Evolutionary conservation across 30 jellyfish, hydroid and myxozoan species (phyloP).

Genomic region (Hydractinia symbiolongicarpus): DNA sequence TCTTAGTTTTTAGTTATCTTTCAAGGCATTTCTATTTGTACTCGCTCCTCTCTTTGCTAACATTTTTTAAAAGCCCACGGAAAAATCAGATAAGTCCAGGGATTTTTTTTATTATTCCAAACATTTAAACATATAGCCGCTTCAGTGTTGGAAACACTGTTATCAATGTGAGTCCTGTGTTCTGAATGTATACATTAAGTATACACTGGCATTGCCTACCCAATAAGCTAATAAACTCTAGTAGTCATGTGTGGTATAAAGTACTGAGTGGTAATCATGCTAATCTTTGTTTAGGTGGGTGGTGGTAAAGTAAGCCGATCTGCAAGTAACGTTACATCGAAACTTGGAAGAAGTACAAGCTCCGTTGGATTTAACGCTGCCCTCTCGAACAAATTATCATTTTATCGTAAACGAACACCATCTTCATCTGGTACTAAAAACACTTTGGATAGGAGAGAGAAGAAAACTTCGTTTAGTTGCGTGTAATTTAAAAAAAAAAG

Average conservation of each 20-base stretch:
- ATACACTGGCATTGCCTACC: too few relatives aligned
- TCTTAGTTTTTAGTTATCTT: too few relatives aligned
- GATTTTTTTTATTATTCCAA: too few relatives aligned
- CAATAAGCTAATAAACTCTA: too few relatives aligned
- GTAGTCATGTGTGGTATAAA: background rate
- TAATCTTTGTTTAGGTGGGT: background rate
- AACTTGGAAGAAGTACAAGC: slow-evolving; percentile 4
- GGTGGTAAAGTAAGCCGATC: slow-evolving; percentile 1
- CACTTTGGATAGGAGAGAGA: background rate
- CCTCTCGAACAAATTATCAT: slow-evolving; percentile 1
- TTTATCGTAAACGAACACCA: background rate
- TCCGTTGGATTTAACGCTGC: slow-evolving; percentile 3
- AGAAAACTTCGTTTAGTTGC: background rate
- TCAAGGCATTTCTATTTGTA: too few relatives aligned
- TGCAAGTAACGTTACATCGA: background rate
- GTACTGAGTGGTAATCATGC: background rate
- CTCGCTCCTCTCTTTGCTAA: too few relatives aligned
- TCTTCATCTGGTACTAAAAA: background rate
- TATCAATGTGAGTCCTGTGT: too few relatives aligned
- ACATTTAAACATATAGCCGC: too few relatives aligned
- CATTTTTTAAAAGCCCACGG: too few relatives aligned
- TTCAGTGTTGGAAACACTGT: too few relatives aligned
- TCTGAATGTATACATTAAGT: too few relatives aligned
- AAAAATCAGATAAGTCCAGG: too few relatives aligned
- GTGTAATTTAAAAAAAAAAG: background rate